Conservation (phyloP, 2,113 vertebrate genomes). For the Misgurnus mizolepis region DNA sequence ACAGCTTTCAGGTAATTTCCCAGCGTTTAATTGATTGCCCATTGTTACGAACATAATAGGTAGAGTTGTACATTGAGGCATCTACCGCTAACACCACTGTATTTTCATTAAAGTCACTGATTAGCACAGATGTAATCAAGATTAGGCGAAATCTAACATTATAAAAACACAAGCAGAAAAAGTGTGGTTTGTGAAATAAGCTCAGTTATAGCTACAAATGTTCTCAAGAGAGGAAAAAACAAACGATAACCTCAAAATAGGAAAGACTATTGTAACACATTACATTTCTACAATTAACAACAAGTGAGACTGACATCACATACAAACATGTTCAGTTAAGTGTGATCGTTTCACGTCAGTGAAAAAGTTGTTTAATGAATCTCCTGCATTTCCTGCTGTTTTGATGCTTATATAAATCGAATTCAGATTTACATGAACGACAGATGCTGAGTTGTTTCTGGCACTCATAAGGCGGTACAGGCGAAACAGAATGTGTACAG, state of each 20-base stretch:
- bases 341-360: too few species aligned
- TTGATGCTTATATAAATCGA: too few species aligned
- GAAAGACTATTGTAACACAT: background rate
- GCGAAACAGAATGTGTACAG: too few species aligned
- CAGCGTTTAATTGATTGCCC: slow-evolving; percentile 60
- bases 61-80: slow-evolving; percentile 50
- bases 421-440: too few species aligned
- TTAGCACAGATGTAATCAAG: slow-evolving; percentile 54
- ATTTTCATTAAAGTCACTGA: slow-evolving; percentile 47
- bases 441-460: too few species aligned
- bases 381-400: too few species aligned
- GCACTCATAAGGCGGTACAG: too few species aligned
- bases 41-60: slow-evolving; percentile 64
- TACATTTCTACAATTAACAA: too few species aligned
- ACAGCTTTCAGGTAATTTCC: slow-evolving; percentile 59
- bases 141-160: slow-evolving; percentile 42
- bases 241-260: background rate
- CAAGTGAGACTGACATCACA: too few species aligned
- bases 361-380: too few species aligned
- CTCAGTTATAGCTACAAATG: background rate
- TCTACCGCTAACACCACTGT: slow-evolving; percentile 47
- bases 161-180: slow-evolving; percentile 22
- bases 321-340: too few species aligned
- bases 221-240: background rate
- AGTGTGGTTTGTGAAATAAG: slow-evolving; percentile 24